Conservation (phyloP, 92 coral and sea anemone genomes). For the Epizoanthus ramosus region DNA sequence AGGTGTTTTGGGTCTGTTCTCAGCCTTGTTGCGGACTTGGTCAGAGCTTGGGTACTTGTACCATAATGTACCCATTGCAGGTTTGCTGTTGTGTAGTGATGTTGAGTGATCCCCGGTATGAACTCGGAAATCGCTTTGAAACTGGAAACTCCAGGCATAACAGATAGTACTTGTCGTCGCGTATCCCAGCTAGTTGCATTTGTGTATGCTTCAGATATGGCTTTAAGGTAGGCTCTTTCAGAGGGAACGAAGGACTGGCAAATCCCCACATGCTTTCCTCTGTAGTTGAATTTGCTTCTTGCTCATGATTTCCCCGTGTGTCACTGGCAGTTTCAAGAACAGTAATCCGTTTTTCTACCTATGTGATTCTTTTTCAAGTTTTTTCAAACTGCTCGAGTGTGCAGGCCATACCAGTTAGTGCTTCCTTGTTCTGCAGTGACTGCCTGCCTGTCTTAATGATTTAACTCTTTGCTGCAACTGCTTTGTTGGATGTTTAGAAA, state of each 20-base stretch:
- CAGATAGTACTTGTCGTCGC: conserved; percentile 26
- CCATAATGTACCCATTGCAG: conserved; percentile 27
- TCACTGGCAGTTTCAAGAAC: background rate
- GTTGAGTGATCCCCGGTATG: conserved; percentile 30
- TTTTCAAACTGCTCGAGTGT: background rate
- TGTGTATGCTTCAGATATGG: conserved; percentile 23
- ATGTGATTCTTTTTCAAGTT: background rate
- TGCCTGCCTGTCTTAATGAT: too few species aligned
- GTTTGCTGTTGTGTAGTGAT: conserved; percentile 27
- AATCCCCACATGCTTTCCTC: conserved; percentile 7
- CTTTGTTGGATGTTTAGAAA: too few species aligned
- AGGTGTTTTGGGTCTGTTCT: background rate
- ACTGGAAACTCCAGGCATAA: conserved; percentile 28
- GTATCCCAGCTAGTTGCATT: conserved; percentile 35
- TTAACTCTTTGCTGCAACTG: too few species aligned
- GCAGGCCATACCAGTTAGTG: background rate
- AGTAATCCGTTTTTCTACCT: too few species aligned
- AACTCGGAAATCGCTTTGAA: conserved; percentile 10
- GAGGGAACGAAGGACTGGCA: conserved; percentile 17
- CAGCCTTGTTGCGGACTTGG: background rate
- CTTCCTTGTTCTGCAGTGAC: background rate
- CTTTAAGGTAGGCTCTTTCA: conserved; percentile 38
- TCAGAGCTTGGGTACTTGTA: conserved; percentile 9
- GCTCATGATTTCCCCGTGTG: background rate
- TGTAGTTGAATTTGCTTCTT: background rate